These are phyloP conservation scores for Folsomia candida DNA, from an alignment of 2,888 invertebrate genomes.

Conservation along the genomic window DNA sequence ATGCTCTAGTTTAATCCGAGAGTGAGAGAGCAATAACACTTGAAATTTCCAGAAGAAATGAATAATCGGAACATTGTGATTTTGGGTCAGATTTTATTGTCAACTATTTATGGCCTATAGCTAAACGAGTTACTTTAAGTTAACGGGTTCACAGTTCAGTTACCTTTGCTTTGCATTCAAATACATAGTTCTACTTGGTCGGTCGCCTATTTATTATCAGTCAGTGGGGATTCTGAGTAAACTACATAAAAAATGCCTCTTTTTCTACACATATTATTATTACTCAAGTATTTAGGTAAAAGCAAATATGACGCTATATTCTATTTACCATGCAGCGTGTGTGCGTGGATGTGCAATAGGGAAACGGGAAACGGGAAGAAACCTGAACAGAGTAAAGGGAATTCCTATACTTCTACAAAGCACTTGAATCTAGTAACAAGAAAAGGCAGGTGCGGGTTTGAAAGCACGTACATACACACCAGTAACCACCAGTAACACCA, in stretches of 20 bases:
- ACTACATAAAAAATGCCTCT: neutral
- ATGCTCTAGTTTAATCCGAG: neutral
- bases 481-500: neutral
- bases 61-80: neutral
- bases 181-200: neutral
- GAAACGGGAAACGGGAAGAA: neutral
- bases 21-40: slow-evolving; percentile 3
- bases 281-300: too few species aligned
- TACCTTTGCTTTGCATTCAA: slow-evolving; percentile 2
- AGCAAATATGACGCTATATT: neutral
- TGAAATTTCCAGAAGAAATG: neutral
- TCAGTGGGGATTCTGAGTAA: slow-evolving; percentile 5
- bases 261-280: neutral
- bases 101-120: neutral
- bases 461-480: neutral
- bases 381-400: neutral
- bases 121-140: neutral
- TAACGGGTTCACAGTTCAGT: slow-evolving; percentile 8
- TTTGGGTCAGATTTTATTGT: neutral
- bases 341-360: neutral
- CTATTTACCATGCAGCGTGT: neutral
- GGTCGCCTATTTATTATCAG: neutral
- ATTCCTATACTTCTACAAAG: neutral
- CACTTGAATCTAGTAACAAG: neutral
- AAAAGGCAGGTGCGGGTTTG: neutral